A percentile compares a stretch with the other conserved stretches of the same genome.
These are phyloP conservation scores for Eupithecia subfuscata DNA, from an alignment of 2,888 invertebrate species.

Conservation along the genomic window DNA sequence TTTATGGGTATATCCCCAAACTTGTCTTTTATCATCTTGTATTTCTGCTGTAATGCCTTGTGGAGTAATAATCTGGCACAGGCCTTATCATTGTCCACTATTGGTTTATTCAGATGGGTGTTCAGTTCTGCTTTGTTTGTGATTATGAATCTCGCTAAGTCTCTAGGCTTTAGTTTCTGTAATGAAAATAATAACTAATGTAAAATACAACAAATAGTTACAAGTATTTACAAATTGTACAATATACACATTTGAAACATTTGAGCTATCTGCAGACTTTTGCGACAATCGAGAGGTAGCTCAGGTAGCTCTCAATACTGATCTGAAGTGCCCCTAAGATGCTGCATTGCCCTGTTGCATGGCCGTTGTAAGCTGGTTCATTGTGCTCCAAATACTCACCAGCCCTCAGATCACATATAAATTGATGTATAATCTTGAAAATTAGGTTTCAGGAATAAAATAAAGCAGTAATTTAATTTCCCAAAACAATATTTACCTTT, in stretches of 20 bases:
- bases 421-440: background rate
- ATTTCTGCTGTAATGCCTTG: constrained; percentile 72
- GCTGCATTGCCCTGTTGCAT: background rate
- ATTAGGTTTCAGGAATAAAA: background rate
- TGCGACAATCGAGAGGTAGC: too few species aligned
- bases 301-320: background rate
- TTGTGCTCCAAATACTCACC: background rate
- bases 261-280: too few species aligned
- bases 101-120: constrained; percentile 68
- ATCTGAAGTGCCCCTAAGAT: background rate
- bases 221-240: background rate
- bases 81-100: constrained; percentile 69
- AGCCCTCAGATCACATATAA: background rate
- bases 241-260: background rate
- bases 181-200: constrained; percentile 38
- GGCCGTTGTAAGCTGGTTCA: background rate
- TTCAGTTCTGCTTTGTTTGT: constrained; percentile 69
- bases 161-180: constrained; percentile 78
- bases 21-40: constrained; percentile 65
- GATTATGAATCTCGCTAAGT: constrained; percentile 72
- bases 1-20: constrained; percentile 72
- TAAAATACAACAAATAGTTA: background rate
- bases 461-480: background rate
- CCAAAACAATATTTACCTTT: constrained; percentile 58
- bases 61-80: constrained; percentile 74